Evolutionary conservation across 2,888 invertebrate species (phyloP), one percentile per base, ranked within the genome.

Genomic region (Drosophila kokeensis): DNA sequence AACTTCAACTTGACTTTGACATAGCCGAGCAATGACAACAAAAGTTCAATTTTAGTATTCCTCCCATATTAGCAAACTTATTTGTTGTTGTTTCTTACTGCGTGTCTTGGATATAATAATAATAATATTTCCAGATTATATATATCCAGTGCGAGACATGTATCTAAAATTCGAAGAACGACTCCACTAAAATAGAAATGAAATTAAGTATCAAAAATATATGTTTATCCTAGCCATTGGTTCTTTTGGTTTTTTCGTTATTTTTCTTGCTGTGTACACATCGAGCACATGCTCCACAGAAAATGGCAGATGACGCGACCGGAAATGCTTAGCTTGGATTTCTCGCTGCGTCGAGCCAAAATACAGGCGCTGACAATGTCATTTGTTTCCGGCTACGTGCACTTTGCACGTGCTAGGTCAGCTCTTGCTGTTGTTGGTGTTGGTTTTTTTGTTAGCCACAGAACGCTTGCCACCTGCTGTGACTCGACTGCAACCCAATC

Each of bases 271-370:
- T 15, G 57, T 40, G 32, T 27, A 49, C 42, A 63, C 32, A 58
- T 40, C 27, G 42, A 62, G 58, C 53, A 49, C 80, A 75, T 69
- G 69, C 50, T 42, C 18, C 50, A 21, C 61, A 53, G 66, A 70
- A 67, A 67, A 61, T 73, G 68, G 73, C 76, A 78, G 67, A 73
- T 61, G 64, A 73, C 70, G 80, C 76, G 81, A 80, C 66, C 82
- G 83, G 83, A 84, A 83, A 83, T 87, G 87, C 87, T 83, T 83
- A 87, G 83, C 87, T 87, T 84, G 85, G 87, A 87, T 83, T 83
- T 83, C 87, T 78, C 65, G 74, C 59, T 60, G 64, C 53, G 77
- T 64, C 67, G 57, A 50, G 49, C 65, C 65, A 49, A 64, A 48
- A 60, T 57, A 66, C 62, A 63, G 75, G 81, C 81, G 83, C 79